Percentiles rank a stretch among this genome's conserved stretches.
Conservation (phyloP, 2,888 invertebrate genomes). For the Creontiades dilutus region DNA sequence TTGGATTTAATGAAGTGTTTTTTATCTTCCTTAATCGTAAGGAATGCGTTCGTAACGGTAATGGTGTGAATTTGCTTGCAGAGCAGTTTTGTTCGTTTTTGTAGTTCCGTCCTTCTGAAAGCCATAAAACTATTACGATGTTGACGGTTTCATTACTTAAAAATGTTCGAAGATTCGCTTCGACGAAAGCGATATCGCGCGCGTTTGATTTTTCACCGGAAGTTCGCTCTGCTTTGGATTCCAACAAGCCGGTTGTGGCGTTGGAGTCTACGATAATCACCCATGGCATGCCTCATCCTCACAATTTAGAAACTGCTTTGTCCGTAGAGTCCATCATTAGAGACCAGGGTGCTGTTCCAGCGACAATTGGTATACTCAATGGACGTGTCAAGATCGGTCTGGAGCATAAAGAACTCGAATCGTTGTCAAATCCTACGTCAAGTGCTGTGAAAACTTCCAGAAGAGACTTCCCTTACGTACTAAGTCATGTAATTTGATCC, state of each 20-base stretch:
- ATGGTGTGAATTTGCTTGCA: too few species aligned
- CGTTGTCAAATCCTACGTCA: conserved; percentile 81
- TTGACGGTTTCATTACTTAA: neutral
- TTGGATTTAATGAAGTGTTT: neutral
- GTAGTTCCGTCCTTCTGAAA: neutral
- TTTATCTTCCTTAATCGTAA: too few species aligned
- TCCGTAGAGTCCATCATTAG: conserved; percentile 89
- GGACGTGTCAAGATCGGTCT: conserved; percentile 92
- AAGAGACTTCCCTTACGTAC: conserved; percentile 89
- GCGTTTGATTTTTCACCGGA: conserved; percentile 78
- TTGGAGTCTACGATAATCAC: conserved; percentile 98
- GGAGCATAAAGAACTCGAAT: conserved; percentile 82
- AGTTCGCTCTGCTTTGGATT: conserved; percentile 83
- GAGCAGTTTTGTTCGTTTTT: neutral
- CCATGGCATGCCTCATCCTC: conserved; percentile 97
- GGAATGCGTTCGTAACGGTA: too few species aligned
- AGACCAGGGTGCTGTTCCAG: conserved; percentile 90
- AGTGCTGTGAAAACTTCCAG: conserved; percentile 90
- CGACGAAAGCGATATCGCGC: conserved; percentile 38
- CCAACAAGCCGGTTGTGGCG: conserved; percentile 89
- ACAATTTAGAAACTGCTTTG: conserved; percentile 91
- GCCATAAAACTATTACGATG: neutral
- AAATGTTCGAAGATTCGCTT: neutral
- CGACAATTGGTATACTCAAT: conserved; percentile 93
- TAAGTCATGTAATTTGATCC: conserved; percentile 81